Conservation (phyloP, 2,888 invertebrate genomes). For the Chironomus riparius region DNA sequence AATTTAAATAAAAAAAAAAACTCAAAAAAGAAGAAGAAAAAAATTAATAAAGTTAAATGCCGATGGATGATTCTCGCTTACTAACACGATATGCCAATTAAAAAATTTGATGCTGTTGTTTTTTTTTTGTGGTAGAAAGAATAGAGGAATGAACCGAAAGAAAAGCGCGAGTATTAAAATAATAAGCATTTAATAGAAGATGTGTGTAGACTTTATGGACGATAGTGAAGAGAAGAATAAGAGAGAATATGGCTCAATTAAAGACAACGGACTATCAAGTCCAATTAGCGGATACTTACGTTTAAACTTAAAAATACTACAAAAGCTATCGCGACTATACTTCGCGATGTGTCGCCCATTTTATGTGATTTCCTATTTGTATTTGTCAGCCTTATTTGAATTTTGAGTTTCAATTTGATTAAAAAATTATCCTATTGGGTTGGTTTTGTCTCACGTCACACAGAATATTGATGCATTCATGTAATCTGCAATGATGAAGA, state of each 20-base stretch:
- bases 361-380: neutral
- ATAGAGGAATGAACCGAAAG: neutral
- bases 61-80: neutral
- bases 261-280: neutral
- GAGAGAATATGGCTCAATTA: neutral
- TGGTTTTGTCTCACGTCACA: neutral
- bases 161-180: neutral
- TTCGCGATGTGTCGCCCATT: conserved; percentile 23
- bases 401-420: neutral
- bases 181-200: neutral
- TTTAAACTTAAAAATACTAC: conserved; percentile 26
- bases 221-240: neutral
- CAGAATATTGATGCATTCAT: conserved; percentile 8
- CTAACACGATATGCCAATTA: neutral
- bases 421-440: conserved; percentile 8
- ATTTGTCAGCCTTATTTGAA: conserved; percentile 7
- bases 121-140: too few relatives aligned
- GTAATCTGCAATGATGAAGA: conserved; percentile 9
- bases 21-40: neutral
- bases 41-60: neutral
- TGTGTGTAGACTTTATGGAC: neutral
- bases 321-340: conserved; percentile 11
- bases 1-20: neutral
- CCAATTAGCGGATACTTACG: conserved; percentile 10
- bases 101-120: neutral